Percentiles rank a stretch among this genome's conserved stretches.
phyloP scores from a whole-genome alignment of 2,113 vertebrate genomes.

The Trematocara stigmaticum region DNA sequence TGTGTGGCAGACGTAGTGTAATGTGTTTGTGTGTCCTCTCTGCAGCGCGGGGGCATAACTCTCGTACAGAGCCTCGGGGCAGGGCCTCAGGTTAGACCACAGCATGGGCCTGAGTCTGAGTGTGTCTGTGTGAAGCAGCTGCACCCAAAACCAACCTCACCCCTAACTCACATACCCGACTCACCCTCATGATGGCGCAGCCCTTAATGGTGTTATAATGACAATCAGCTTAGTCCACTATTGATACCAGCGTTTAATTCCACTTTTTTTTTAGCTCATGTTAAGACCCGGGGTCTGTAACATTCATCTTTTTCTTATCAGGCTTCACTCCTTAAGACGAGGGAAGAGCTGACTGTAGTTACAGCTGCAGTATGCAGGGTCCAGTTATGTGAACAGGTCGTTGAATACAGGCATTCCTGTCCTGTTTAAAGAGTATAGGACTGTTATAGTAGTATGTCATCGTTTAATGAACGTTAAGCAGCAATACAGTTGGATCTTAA shows the following conservation, averaged over 20 bases:
- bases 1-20: neutral
- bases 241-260: neutral
- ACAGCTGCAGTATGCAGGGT: neutral
- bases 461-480: neutral
- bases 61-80: slow-evolving; percentile 49
- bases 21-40: slow-evolving; percentile 42
- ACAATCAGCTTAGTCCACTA: neutral
- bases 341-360: neutral
- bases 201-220: neutral
- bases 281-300: neutral
- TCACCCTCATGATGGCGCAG: neutral
- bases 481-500: neutral
- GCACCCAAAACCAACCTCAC: neutral
- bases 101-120: slow-evolving; percentile 40
- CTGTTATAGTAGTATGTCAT: neutral
- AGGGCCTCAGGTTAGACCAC: slow-evolving; percentile 68
- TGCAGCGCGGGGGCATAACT: slow-evolving; percentile 60
- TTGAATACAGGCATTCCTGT: neutral
- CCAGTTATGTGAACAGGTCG: neutral
- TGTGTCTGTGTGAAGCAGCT: slow-evolving; percentile 2
- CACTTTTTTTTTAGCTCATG: neutral
- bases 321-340: neutral
- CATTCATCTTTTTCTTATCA: neutral
- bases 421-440: neutral
- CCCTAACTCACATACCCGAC: neutral